Percentiles rank a stretch among this genome's conserved stretches.
phyloP scores from a whole-genome alignment of 92 coral and sea anemone genomes.

The Diadumene lineata region DNA sequence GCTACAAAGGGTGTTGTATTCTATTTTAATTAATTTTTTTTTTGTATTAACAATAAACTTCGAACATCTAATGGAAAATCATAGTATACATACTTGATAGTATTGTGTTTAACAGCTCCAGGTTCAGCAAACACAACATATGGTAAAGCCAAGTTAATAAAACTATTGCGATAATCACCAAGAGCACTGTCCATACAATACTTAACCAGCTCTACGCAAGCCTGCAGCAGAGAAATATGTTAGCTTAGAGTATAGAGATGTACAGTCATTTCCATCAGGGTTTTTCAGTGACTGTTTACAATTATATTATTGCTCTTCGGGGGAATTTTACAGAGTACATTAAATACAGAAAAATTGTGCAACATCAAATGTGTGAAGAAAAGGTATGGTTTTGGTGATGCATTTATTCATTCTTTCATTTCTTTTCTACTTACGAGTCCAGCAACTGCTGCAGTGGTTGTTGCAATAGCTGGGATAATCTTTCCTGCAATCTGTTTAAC shows the following conservation, averaged over 20 bases:
- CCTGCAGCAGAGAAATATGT: conserved; percentile 59
- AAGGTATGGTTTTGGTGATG: background rate
- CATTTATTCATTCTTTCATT: background rate
- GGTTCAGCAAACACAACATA: conserved; percentile 92
- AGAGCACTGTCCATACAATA: conserved; percentile 55
- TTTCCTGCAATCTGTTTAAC: conserved; percentile 91
- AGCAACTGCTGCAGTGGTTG: conserved; percentile 97
- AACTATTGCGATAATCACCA: conserved; percentile 88
- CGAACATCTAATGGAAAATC: background rate
- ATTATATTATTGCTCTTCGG: too few relatives aligned
- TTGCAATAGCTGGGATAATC: conserved; percentile 97
- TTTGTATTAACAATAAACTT: background rate
- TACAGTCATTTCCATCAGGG: too few relatives aligned
- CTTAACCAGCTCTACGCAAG: conserved; percentile 85
- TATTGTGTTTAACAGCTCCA: conserved; percentile 76
- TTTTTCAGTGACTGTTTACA: too few relatives aligned
- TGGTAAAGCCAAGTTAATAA: conserved; percentile 91
- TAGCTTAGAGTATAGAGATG: too few relatives aligned
- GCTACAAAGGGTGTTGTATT: too few relatives aligned
- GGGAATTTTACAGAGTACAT: too few relatives aligned
- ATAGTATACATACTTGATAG: conserved; percentile 70
- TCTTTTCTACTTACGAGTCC: conserved; percentile 74
- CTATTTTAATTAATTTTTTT: too few relatives aligned
- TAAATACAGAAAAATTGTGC: too few relatives aligned
- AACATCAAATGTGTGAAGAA: too few relatives aligned